These are phyloP conservation scores for Drosophila mimetica DNA, from an alignment of 2,888 invertebrate species.

Conservation along the genomic window DNA sequence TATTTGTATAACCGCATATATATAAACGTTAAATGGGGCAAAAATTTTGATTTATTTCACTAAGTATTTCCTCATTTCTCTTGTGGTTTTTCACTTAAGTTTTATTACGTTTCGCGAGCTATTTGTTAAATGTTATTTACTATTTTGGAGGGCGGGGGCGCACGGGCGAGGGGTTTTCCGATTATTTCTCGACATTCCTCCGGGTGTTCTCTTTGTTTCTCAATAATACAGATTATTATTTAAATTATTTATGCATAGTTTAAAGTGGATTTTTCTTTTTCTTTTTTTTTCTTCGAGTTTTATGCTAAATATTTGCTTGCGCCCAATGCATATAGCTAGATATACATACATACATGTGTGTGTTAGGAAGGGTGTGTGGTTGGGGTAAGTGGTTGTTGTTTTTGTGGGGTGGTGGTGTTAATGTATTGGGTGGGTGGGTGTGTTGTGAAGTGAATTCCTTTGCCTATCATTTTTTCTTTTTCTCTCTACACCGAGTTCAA, in stretches of 20 bases:
- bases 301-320: slow-evolving; percentile 62
- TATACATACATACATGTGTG: slow-evolving; percentile 52
- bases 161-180: neutral
- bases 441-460: slow-evolving; percentile 8
- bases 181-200: slow-evolving; percentile 28
- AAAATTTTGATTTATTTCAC: slow-evolving; percentile 80
- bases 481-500: neutral
- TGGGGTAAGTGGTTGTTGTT: neutral
- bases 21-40: slow-evolving; percentile 62
- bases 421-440: neutral
- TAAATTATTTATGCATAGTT: slow-evolving; percentile 63
- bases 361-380: slow-evolving; percentile 1
- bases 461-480: slow-evolving; percentile 4
- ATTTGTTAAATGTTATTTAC: slow-evolving; percentile 25
- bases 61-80: slow-evolving; percentile 45
- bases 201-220: slow-evolving; percentile 12
- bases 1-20: slow-evolving; percentile 45
- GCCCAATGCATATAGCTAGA: slow-evolving; percentile 41
- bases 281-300: slow-evolving; percentile 16
- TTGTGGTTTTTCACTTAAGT: slow-evolving; percentile 19
- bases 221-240: slow-evolving; percentile 55
- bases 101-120: slow-evolving; percentile 43
- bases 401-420: neutral
- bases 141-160: slow-evolving; percentile 4
- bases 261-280: slow-evolving; percentile 43